Conservation (phyloP, 2,113 vertebrate species). For the Gymnorhina tibicen region DNA sequence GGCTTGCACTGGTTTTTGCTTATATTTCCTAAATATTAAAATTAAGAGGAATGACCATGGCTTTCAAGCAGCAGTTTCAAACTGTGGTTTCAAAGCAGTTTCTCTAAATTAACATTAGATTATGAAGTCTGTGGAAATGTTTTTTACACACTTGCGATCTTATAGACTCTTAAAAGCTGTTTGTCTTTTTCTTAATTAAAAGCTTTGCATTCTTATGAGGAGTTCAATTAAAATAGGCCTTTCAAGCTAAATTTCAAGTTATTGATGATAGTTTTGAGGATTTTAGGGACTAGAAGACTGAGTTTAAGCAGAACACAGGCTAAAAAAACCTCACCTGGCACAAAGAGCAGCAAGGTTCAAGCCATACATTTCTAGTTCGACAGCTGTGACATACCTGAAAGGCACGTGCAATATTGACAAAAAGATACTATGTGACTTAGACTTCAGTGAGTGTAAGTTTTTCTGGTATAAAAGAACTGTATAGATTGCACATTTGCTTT, state of each 20-base stretch:
- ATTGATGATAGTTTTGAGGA: neutral
- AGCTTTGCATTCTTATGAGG: neutral
- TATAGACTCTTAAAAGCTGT: neutral
- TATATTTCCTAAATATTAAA: neutral
- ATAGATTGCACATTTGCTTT: neutral
- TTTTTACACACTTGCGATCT: rapidly evolving
- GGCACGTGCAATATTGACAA: rapidly evolving
- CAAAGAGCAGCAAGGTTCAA: neutral
- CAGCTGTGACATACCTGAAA: neutral
- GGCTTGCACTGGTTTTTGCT: neutral
- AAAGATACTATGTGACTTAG: neutral
- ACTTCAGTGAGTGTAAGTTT: neutral
- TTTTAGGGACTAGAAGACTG: neutral
- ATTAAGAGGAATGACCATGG: neutral
- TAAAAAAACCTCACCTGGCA: neutral
- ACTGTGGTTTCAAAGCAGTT: neutral
- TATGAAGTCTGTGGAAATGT: neutral
- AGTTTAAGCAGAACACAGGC: neutral
- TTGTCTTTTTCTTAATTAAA: neutral
- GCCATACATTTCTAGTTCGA: neutral
- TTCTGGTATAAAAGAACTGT: neutral
- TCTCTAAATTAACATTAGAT: neutral
- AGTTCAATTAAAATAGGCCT: neutral
- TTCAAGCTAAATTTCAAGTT: neutral
- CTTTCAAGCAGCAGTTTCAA: neutral